These are phyloP conservation scores for Triops cancriformis DNA, from an alignment of 1,140 invertebrate species.

Conservation along the genomic window DNA sequence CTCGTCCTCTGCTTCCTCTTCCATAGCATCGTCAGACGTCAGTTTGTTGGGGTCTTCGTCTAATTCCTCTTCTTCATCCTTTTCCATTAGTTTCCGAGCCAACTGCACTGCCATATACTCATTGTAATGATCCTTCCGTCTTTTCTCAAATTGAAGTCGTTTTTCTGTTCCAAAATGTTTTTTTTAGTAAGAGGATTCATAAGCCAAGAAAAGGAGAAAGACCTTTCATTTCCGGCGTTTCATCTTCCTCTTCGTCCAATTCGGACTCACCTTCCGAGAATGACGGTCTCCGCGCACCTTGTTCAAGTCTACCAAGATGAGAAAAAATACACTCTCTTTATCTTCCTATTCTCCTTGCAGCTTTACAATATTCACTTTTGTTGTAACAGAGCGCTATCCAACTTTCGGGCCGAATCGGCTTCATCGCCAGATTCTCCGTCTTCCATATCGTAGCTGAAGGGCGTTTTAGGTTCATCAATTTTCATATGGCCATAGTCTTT, in stretches of 20 bases:
- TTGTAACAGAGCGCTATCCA: conserved; percentile 67
- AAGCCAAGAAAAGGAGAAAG: conserved; percentile 31
- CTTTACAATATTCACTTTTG: conserved; percentile 48
- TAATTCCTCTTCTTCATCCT: conserved; percentile 75
- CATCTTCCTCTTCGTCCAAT: conserved; percentile 51
- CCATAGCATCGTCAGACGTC: conserved; percentile 21
- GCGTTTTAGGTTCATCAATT: conserved; percentile 96
- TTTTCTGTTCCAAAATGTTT: conserved; percentile 45
- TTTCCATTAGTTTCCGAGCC: conserved; percentile 75
- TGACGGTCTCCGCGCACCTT: background rate
- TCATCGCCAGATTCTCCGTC: conserved; percentile 58
- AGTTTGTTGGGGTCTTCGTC: conserved; percentile 33
- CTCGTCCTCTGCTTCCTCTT: conserved; percentile 28
- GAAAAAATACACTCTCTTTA: background rate
- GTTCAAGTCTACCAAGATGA: background rate
- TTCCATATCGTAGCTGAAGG: conserved; percentile 68
- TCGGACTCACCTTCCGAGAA: conserved; percentile 41
- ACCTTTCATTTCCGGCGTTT: conserved; percentile 53
- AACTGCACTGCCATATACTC: conserved; percentile 90
- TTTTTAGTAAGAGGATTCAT: background rate
- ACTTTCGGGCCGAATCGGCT: conserved; percentile 47
- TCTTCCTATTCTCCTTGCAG: background rate
- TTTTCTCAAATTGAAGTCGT: conserved; percentile 73
- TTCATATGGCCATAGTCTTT: conserved; percentile 99
- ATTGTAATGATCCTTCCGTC: conserved; percentile 93